Conservation (phyloP, 30 jellyfish, hydroid and myxozoan genomes). For the Cassiopea xamachana region DNA sequence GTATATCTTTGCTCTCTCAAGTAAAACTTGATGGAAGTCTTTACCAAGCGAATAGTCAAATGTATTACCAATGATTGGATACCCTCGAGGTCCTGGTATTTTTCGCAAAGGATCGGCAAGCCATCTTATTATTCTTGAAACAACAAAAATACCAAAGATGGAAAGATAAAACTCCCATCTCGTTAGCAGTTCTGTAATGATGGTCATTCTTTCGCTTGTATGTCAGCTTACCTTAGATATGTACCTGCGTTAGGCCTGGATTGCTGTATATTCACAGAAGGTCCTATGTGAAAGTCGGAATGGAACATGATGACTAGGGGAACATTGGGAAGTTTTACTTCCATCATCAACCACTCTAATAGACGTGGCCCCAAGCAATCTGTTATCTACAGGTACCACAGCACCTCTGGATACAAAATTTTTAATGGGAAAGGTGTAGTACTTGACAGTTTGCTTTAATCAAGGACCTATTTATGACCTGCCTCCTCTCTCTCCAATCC, state of each 20-base stretch:
- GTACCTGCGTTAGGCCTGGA: background rate
- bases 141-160: background rate
- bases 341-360: no score
- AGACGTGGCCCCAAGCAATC: no score
- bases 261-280: no score
- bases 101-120: conserved; percentile 31
- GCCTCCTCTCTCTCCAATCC: no score
- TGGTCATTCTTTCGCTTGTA: conserved; percentile 9
- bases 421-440: no score
- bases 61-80: conserved; percentile 51
- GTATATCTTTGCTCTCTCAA: conserved; percentile 38
- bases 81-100: conserved; percentile 59
- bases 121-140: conserved; percentile 48
- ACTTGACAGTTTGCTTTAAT: no score
- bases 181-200: conserved; percentile 3
- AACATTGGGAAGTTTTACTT: no score
- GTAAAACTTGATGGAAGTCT: conserved; percentile 18
- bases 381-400: no score
- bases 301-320: no score
- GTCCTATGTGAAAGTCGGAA: no score
- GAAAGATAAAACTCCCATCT: conserved; percentile 52
- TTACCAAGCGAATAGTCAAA: conserved; percentile 9
- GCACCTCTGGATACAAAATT: no score
- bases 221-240: background rate
- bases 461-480: no score